These are phyloP conservation scores for Sweltsa coloradensis DNA, from an alignment of 1,140 invertebrate genomes.

Conservation along the genomic window DNA sequence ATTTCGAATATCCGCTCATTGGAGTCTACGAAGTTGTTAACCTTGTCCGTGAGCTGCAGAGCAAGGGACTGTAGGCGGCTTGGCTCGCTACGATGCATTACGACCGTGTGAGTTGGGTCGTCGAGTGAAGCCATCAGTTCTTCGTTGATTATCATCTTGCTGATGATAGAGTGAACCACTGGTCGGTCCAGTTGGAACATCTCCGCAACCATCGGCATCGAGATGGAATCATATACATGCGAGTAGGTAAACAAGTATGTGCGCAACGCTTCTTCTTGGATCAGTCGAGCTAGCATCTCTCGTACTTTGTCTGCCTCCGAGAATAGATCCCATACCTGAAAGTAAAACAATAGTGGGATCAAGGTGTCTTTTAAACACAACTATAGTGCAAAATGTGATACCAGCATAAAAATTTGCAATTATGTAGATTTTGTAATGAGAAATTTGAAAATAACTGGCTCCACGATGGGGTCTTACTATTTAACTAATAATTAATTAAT, in stretches of 20 bases:
- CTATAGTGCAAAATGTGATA: too few relatives aligned
- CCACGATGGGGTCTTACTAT: too few relatives aligned
- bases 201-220: slow-evolving; percentile 74
- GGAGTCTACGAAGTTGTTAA: slow-evolving; percentile 89
- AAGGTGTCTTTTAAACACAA: too few relatives aligned
- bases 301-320: slow-evolving; percentile 87
- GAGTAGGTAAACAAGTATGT: slow-evolving; percentile 98
- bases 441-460: too few relatives aligned
- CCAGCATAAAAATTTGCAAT: too few relatives aligned
- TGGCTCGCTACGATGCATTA: slow-evolving; percentile 98
- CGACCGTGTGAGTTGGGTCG: slow-evolving; percentile 93
- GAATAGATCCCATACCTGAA: slow-evolving; percentile 96
- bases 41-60: slow-evolving; percentile 88
- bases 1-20: slow-evolving; percentile 90
- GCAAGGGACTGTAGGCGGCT: slow-evolving; percentile 91
- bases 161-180: slow-evolving; percentile 90
- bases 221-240: slow-evolving; percentile 94
- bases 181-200: slow-evolving; percentile 89
- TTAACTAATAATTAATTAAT: too few relatives aligned
- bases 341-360: too few relatives aligned
- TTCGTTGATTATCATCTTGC: slow-evolving; percentile 99
- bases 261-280: slow-evolving; percentile 92
- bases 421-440: too few relatives aligned
- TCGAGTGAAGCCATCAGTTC: slow-evolving; percentile 96
- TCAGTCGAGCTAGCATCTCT: slow-evolving; percentile 82